Conservation (phyloP, 1,140 invertebrate genomes). For the Cyclina sinensis region DNA sequence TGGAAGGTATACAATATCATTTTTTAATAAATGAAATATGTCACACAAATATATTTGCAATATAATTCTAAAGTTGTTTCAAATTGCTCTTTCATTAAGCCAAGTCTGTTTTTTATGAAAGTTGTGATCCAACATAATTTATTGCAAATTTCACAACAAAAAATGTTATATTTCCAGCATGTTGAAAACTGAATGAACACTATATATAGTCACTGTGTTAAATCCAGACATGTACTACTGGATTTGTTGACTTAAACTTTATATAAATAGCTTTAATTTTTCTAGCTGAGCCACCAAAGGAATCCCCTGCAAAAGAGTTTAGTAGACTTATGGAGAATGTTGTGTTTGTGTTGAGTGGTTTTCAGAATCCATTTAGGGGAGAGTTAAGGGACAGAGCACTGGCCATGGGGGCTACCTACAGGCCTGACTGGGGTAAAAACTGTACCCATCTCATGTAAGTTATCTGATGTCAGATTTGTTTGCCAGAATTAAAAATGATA, state of each 20-base stretch:
- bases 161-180: neutral
- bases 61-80: too few species aligned
- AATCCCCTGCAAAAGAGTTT: slow-evolving; percentile 76
- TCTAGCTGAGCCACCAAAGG: slow-evolving; percentile 78
- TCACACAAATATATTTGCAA: too few species aligned
- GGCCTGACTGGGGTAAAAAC: slow-evolving; percentile 90
- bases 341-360: slow-evolving; percentile 94
- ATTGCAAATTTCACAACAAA: neutral
- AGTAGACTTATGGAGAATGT: slow-evolving; percentile 89
- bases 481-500: too few species aligned
- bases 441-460: slow-evolving; percentile 95
- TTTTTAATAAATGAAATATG: too few species aligned
- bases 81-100: too few species aligned
- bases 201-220: too few species aligned
- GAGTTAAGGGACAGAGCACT: slow-evolving; percentile 91
- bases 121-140: neutral
- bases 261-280: neutral
- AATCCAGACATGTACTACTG: neutral
- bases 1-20: too few species aligned
- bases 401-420: slow-evolving; percentile 93
- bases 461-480: too few species aligned
- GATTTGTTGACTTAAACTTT: neutral
- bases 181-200: too few species aligned
- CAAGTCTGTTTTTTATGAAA: too few species aligned
- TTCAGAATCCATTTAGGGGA: slow-evolving; percentile 92